A percentile compares a stretch with the other conserved stretches of the same genome.
phyloP scores from a whole-genome alignment of 2,113 vertebrate species.

The Anolis carolinensis region DNA sequence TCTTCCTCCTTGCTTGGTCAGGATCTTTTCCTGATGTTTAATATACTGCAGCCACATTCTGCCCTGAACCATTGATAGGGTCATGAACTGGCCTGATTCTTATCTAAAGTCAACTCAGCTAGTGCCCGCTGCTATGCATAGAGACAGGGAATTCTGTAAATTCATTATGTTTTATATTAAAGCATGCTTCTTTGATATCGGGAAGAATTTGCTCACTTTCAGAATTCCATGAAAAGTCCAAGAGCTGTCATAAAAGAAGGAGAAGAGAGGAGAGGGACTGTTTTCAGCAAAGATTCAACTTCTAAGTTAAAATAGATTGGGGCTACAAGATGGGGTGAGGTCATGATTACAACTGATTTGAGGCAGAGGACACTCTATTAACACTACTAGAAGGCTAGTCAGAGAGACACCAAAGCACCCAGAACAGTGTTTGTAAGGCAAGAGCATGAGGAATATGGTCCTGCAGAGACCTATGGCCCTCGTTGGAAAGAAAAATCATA shows the following conservation, averaged over 20 bases:
- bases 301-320: neutral
- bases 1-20: neutral
- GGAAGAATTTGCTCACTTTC: neutral
- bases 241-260: neutral
- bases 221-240: neutral
- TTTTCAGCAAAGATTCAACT: neutral
- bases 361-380: neutral
- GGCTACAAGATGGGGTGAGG: neutral
- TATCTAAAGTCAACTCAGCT: neutral
- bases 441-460: fast-evolving
- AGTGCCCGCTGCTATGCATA: neutral
- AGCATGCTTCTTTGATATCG: neutral
- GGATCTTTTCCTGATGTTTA: neutral
- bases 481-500: neutral
- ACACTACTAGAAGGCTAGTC: neutral
- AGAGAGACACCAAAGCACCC: neutral
- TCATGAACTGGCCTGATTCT: neutral
- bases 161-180: neutral
- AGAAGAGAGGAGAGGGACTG: neutral
- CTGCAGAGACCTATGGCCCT: neutral
- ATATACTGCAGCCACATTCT: neutral
- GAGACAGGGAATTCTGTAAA: neutral
- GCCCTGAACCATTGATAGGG: neutral
- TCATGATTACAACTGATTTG: neutral
- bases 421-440: neutral